Conservation (phyloP, 2,797 vertebrate genomes). For the Pseudomugil tenellus region DNA sequence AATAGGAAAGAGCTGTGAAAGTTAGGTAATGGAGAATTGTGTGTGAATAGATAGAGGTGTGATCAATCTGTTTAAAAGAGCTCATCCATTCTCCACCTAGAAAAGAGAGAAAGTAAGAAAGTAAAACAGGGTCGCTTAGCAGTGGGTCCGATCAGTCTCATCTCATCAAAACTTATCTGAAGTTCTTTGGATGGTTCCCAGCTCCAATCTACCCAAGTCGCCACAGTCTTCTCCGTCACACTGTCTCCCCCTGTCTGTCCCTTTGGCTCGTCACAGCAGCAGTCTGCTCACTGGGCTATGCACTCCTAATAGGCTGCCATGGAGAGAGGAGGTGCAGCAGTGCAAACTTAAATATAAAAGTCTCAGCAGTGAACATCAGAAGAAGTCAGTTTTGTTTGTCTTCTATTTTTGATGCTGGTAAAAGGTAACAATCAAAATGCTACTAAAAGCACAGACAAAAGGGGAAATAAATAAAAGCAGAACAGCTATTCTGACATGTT, state of each 20-base stretch:
- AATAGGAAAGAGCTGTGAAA: slow-evolving; percentile 72
- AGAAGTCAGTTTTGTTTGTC: slow-evolving; percentile 59
- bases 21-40: slow-evolving; percentile 65
- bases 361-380: slow-evolving; percentile 55
- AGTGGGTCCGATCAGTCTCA: slow-evolving; percentile 71
- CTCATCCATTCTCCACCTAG: slow-evolving; percentile 49
- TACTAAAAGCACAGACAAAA: slow-evolving; percentile 7
- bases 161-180: slow-evolving; percentile 78
- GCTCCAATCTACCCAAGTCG: slow-evolving; percentile 56
- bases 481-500: background rate
- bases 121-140: slow-evolving; percentile 59
- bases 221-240: slow-evolving; percentile 72
- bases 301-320: slow-evolving; percentile 64
- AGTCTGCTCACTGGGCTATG: slow-evolving; percentile 54
- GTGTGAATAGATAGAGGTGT: slow-evolving; percentile 56
- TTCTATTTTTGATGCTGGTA: slow-evolving; percentile 46
- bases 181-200: slow-evolving; percentile 75
- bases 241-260: slow-evolving; percentile 79
- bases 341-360: slow-evolving; percentile 62
- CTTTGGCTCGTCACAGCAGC: slow-evolving; percentile 74
- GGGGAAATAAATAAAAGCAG: slow-evolving; percentile 12
- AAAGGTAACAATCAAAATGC: no score
- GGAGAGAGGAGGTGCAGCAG: slow-evolving; percentile 52
- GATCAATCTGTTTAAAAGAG: slow-evolving; percentile 62
- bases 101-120: slow-evolving; percentile 46